Evolutionary conservation across 1,140 invertebrate genomes (phyloP).

Genomic region (Semibalanus balanoides): DNA sequence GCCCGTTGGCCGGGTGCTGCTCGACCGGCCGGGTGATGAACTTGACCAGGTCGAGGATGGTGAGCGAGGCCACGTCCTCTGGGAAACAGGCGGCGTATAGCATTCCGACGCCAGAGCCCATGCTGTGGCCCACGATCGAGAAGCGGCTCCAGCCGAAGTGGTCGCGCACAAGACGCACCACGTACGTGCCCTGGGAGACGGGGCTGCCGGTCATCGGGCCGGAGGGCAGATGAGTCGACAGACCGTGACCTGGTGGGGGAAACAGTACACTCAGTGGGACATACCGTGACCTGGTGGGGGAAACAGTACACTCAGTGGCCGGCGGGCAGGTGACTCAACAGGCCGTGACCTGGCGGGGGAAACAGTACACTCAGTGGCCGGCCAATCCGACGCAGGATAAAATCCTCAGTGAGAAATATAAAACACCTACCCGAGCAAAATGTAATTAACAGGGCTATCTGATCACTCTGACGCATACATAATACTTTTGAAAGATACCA

Average conservation of each 20-base stretch:
- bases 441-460: too few species aligned
- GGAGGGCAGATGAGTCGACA: neutral
- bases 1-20: neutral
- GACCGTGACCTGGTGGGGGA: neutral
- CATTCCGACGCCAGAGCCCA: conserved; percentile 19
- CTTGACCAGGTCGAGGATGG: conserved; percentile 19
- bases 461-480: too few species aligned
- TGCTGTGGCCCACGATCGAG: conserved; percentile 19
- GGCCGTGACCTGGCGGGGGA: too few species aligned
- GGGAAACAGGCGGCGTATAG: conserved; percentile 17
- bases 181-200: neutral
- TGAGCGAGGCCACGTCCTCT: conserved; percentile 19
- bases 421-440: too few species aligned
- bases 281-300: too few species aligned
- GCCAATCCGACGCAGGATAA: too few species aligned
- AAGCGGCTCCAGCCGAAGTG: conserved; percentile 18
- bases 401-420: too few species aligned
- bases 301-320: too few species aligned
- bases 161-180: neutral
- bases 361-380: too few species aligned
- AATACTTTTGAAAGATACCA: too few species aligned
- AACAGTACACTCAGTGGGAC: too few species aligned
- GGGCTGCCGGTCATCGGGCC: neutral
- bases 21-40: neutral
- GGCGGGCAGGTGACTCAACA: too few species aligned